These are phyloP conservation scores for Lagorchestes hirsutus DNA, from an alignment of 2,797 vertebrate genomes.

Conservation along the genomic window DNA sequence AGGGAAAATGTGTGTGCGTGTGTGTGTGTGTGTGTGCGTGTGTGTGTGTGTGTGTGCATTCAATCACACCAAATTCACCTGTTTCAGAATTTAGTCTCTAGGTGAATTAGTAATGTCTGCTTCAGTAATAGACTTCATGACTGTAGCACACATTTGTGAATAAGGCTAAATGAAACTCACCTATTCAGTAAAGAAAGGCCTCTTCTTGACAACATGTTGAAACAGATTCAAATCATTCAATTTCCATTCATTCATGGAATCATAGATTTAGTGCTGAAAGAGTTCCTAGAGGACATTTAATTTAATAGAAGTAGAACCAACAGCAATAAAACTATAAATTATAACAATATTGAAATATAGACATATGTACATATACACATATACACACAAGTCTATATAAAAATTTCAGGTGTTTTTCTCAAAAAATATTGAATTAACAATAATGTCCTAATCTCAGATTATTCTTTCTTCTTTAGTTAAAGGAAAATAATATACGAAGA, in stretches of 20 bases:
- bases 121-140: neutral
- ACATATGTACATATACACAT: no score
- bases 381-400: no score
- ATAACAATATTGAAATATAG: no score
- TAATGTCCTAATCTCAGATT: no score
- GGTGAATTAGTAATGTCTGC: neutral
- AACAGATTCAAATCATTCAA: neutral
- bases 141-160: neutral
- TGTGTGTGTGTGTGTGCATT: neutral
- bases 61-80: neutral
- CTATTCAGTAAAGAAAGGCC: neutral
- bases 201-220: neutral
- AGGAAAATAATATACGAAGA: no score
- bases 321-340: no score
- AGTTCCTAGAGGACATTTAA: no score
- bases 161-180: neutral
- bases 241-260: neutral
- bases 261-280: neutral
- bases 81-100: neutral
- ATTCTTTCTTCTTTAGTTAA: no score
- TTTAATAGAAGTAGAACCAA: no score
- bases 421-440: no score
- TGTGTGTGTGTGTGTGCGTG: no score
- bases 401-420: no score
- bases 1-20: neutral